Evolutionary conservation across 2,797 vertebrate genomes (phyloP), one percentile per base, ranked within the genome.

Genomic region (Argyrosomus regius): DNA sequence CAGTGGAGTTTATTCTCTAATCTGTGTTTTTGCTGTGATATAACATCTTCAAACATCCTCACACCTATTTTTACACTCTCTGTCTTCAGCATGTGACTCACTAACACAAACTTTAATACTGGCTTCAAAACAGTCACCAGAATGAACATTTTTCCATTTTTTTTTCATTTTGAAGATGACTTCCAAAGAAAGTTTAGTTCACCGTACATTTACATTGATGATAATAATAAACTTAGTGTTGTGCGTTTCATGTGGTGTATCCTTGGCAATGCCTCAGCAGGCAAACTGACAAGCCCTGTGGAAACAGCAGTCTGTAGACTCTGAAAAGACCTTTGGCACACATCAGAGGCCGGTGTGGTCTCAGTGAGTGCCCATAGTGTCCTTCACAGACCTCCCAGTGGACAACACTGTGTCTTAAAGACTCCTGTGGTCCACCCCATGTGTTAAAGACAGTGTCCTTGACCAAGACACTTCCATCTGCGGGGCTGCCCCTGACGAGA

Each of bases 1-100:
- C 65, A 75, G 71, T 68, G 61, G 5, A 64, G 20, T 84, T 87
- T 64, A 72, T 77, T 86, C 20, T 81, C 75, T n/a, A 41, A 64
- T 76, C 14, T 57, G 71, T 78, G 75, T 67, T 35, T 76, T 72
- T 53, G 59, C 8, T 43, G 72, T 73, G 52, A 73, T 54, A 50
- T 24, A 24, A 83, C 80, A 73, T 59, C 59, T 52, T 78, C 54
- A 83, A 43, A 85, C 74, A 67, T 81, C 8, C 24, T 68, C 43
- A 82, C 35, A 61, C 45, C 6, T 56, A 11, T 64, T 76, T 77
- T 49, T 59, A 73, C 57, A 78, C 49, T 52, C 14, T 17, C 9
- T 3, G 28, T 80, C 35, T 66, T 60, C 28, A 46, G 65, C 54
- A 56, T 48, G 62, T 16, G 66, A 71, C 14, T 31, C 43, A 50